Evolutionary conservation across 2,888 invertebrate genomes (phyloP).

Genomic region (Vannuccia rotundouncinata): DNA sequence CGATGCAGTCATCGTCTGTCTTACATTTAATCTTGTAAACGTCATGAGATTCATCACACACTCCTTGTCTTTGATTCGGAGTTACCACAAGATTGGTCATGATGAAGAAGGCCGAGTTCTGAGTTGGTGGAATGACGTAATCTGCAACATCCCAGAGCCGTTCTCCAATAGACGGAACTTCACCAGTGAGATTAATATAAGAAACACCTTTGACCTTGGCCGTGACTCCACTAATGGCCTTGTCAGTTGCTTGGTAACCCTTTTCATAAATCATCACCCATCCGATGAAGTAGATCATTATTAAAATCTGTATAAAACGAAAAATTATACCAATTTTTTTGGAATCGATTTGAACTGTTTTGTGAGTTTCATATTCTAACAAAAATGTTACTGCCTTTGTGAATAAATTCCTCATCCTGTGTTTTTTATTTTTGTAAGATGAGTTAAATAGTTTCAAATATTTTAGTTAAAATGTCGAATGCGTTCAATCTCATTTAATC

Average conservation of each 20-base stretch:
- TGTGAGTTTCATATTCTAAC: slow-evolving; percentile 58
- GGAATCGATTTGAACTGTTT: slow-evolving; percentile 58
- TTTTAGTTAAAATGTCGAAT: too few species aligned
- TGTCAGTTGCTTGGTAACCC: slow-evolving; percentile 58
- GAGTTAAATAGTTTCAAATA: too few species aligned
- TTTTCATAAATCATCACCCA: slow-evolving; percentile 58
- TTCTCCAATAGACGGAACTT: background rate
- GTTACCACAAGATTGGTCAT: slow-evolving; percentile 40
- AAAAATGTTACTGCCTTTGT: too few species aligned
- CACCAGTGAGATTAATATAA: slow-evolving; percentile 46
- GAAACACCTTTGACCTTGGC: slow-evolving; percentile 59
- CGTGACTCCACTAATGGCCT: slow-evolving; percentile 56
- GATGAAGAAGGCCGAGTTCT: slow-evolving; percentile 38
- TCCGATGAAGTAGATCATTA: slow-evolving; percentile 58
- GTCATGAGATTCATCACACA: slow-evolving; percentile 14
- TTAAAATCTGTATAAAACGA: slow-evolving; percentile 55
- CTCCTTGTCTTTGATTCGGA: slow-evolving; percentile 38
- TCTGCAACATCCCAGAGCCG: slow-evolving; percentile 39
- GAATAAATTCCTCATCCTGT: too few species aligned
- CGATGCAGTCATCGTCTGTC: slow-evolving; percentile 33
- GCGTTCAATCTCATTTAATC: too few species aligned
- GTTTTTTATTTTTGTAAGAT: too few species aligned
- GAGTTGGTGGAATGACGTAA: slow-evolving; percentile 33
- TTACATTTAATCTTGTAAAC: slow-evolving; percentile 8
- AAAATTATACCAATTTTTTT: slow-evolving; percentile 58